phyloP scores from a whole-genome alignment of 1,140 invertebrate species.

The Scaptodrosophila lebanonensis region DNA sequence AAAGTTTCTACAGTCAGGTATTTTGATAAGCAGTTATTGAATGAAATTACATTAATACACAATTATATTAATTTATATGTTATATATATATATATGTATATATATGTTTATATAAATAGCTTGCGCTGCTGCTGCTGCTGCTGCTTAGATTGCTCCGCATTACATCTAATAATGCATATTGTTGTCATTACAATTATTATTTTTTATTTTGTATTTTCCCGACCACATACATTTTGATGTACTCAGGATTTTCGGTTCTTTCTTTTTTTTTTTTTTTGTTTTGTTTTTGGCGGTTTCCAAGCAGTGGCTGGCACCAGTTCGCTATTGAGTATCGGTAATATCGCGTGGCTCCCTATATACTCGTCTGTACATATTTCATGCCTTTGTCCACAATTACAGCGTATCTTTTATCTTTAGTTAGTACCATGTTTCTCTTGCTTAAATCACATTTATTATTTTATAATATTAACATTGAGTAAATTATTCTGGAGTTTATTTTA shows the following conservation, averaged over 20 bases:
- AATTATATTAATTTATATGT: conserved; percentile 50
- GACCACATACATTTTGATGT: conserved; percentile 25
- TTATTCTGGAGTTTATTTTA: conserved; percentile 61
- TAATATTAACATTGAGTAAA: conserved; percentile 73
- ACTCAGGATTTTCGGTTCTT: conserved; percentile 9
- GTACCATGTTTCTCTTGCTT: conserved; percentile 57
- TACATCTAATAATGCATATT: conserved; percentile 51
- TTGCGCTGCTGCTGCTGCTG: conserved; percentile 48
- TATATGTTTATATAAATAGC: conserved; percentile 34
- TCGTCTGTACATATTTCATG: conserved; percentile 13
- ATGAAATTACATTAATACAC: conserved; percentile 49
- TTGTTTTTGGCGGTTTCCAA: conserved; percentile 27
- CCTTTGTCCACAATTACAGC: conserved; percentile 23
- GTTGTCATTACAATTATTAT: conserved; percentile 46
- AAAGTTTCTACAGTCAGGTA: conserved; percentile 72
- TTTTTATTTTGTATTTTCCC: conserved; percentile 21
- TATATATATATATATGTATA: conserved; percentile 34
- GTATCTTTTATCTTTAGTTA: conserved; percentile 43
- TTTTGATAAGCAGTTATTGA: conserved; percentile 73
- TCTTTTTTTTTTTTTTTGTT: conserved; percentile 1
- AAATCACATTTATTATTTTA: conserved; percentile 70
- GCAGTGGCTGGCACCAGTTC: conserved; percentile 24
- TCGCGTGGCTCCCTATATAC: no score
- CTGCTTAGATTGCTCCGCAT: conserved; percentile 52
- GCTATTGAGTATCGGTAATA: conserved; percentile 25